A percentile compares a stretch with the other conserved stretches of the same genome.
Evolutionary conservation across 2,797 vertebrate genomes (phyloP).

Genomic region (Acropternis orthonyx): DNA sequence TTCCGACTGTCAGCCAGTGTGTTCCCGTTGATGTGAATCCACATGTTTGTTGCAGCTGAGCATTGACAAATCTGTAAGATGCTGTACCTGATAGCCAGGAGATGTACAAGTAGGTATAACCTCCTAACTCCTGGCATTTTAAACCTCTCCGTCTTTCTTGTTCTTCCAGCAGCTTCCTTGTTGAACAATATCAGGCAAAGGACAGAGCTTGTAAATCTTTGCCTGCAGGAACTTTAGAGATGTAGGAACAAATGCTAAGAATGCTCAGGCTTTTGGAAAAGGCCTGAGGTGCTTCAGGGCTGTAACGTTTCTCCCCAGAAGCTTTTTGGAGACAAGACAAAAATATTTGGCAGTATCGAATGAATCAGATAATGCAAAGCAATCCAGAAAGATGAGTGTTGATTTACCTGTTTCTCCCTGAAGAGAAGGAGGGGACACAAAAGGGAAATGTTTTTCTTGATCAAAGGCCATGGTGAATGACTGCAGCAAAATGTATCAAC

Average conservation of each 20-base stretch:
- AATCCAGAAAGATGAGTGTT: slow-evolving; percentile 6
- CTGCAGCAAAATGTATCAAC: neutral
- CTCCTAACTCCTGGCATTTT: slow-evolving; percentile 14
- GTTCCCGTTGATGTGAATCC: neutral
- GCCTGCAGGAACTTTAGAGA: slow-evolving; percentile 44
- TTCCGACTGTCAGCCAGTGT: neutral
- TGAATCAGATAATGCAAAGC: neutral
- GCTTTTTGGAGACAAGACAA: slow-evolving; percentile 36
- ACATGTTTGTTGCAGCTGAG: rapidly evolving
- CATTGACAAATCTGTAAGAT: neutral
- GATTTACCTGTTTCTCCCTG: slow-evolving; percentile 6
- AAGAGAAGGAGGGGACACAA: neutral
- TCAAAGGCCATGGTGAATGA: neutral
- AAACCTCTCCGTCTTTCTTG: slow-evolving; percentile 28
- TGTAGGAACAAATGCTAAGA: slow-evolving; percentile 57
- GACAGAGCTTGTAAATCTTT: slow-evolving; percentile 35
- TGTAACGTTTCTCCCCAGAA: neutral
- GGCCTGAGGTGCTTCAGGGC: slow-evolving; percentile 4
- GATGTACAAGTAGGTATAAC: neutral
- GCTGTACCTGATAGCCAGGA: neutral
- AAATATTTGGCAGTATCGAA: slow-evolving; percentile 20
- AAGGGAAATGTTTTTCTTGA: neutral
- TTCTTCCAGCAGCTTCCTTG: slow-evolving; percentile 41
- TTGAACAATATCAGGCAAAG: slow-evolving; percentile 33
- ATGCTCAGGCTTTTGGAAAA: slow-evolving; percentile 26